These are phyloP conservation scores for Festucalex cinctus DNA, from an alignment of 2,113 vertebrate species.

Conservation along the genomic window DNA sequence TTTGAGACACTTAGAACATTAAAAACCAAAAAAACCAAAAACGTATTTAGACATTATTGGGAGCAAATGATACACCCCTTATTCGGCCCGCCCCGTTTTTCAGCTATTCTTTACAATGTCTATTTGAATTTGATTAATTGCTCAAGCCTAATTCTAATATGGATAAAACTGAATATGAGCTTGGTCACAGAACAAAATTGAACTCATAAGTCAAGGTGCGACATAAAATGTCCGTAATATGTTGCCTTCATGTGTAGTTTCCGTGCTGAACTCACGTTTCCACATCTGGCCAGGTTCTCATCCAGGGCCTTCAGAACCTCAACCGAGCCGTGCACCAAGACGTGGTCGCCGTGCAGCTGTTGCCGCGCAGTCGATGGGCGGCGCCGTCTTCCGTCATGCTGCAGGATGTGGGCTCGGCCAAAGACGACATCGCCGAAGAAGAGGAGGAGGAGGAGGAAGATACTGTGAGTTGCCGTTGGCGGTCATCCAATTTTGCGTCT, in stretches of 20 bases:
- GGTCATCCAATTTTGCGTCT: not conserved
- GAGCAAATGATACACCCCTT: too few species aligned
- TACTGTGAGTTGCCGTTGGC: constrained; percentile 34
- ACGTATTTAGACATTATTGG: too few species aligned
- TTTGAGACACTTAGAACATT: too few species aligned
- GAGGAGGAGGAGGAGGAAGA: constrained; percentile 79
- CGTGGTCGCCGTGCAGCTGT: constrained; percentile 86
- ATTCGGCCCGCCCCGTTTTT: too few species aligned
- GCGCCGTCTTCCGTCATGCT: constrained; percentile 87
- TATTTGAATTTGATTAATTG: too few species aligned
- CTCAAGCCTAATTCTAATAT: too few species aligned
- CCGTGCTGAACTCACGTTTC: not conserved
- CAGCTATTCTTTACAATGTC: too few species aligned
- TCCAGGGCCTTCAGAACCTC: constrained; percentile 90
- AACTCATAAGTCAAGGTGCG: too few species aligned
- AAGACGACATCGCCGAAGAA: constrained; percentile 80
- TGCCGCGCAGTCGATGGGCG: constrained; percentile 81
- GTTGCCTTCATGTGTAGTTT: not conserved
- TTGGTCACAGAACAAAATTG: too few species aligned
- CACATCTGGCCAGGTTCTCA: constrained; percentile 75
- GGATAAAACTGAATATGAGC: too few species aligned
- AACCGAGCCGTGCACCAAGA: constrained; percentile 94
- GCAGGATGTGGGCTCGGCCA: constrained; percentile 83
- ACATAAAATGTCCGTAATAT: not conserved
- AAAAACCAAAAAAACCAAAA: too few species aligned